Conservation (phyloP, 2,797 vertebrate species). For the Clarias fuscus region DNA sequence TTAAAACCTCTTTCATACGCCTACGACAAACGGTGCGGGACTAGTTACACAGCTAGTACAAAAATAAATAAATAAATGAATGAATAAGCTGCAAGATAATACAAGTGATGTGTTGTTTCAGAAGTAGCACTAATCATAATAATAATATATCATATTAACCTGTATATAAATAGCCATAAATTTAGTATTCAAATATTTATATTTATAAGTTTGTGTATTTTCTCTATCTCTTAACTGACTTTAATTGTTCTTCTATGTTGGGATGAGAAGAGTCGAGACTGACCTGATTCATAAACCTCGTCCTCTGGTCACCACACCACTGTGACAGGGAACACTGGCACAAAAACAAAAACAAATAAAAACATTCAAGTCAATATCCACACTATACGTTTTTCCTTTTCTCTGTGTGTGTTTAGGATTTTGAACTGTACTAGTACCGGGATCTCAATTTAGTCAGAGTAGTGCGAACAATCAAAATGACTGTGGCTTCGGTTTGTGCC, state of each 20-base stretch:
- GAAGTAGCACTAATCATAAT: too few relatives aligned
- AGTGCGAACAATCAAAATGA: not conserved
- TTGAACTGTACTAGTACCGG: not conserved
- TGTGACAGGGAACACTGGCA: conserved; percentile 66
- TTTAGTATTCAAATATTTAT: too few relatives aligned
- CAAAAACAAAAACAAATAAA: conserved; percentile 11
- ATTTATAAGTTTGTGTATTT: too few relatives aligned
- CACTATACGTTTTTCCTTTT: not conserved
- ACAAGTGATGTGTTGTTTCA: too few relatives aligned
- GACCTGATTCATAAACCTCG: conserved; percentile 72
- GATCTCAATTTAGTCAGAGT: not conserved
- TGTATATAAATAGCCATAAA: too few relatives aligned
- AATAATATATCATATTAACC: too few relatives aligned
- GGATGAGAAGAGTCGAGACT: conserved; percentile 35
- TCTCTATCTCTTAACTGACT: not conserved
- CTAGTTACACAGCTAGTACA: too few relatives aligned
- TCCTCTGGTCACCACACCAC: conserved; percentile 71
- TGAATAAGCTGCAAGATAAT: too few relatives aligned
- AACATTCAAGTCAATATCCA: conserved; percentile 16
- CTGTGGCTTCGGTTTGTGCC: not conserved
- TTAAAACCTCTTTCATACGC: too few relatives aligned
- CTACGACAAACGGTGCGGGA: too few relatives aligned
- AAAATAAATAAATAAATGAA: too few relatives aligned
- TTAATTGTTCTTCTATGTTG: not conserved
- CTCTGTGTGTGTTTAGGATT: not conserved